Evolutionary conservation across 2,797 vertebrate genomes (phyloP), one percentile per base, ranked within the genome.

Genomic region (Anniella stebbinsi): DNA sequence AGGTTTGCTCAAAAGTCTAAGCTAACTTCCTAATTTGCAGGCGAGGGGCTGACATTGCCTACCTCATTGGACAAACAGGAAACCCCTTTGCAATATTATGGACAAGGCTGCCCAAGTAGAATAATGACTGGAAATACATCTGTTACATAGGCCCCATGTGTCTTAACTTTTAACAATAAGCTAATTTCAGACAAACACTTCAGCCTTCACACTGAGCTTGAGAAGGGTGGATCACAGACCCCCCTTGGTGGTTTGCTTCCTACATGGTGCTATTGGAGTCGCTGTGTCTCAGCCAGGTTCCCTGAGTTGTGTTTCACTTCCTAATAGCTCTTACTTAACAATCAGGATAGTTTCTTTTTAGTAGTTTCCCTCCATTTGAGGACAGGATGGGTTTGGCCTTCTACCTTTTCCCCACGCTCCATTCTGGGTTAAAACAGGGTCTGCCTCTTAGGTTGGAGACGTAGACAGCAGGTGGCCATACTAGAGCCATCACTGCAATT

Each of bases 201-300:
- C 38, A 87, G 45, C 12, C 33, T 63, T 33, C 67, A 33, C n/a
- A 48, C 60, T 83, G 51, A 63, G 63, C 57, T 82, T 87, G 57
- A 38, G 63, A 82, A 76, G 85, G 80, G 80, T 83, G 89, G 85
- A 87, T 84, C 89, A 87, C 45, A 87, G 80, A 77, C 60, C 63
- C 72, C 89, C 80, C 21, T 67, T 48, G 73, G 80, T 77, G 36
- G 51, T 57, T 67, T 45, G 48, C 60, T 87, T 90, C 89, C 89
- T 87, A 33, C 57, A 69, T 45, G 63, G 36, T 76, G 36, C 80
- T 90, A 54, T 90, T 76, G 80, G 48, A 87, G 80, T 60, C 72
- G 1, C 73, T 70, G 48, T 60, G 80, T 78, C 80, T 84, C 72
- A 77, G 63, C 45, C 36, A 66, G 67, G 72, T 83, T 66, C 33